Base-by-base conservation (phyloP, 1,140 invertebrate genomes). In the Ruditapes philippinarum region DNA sequence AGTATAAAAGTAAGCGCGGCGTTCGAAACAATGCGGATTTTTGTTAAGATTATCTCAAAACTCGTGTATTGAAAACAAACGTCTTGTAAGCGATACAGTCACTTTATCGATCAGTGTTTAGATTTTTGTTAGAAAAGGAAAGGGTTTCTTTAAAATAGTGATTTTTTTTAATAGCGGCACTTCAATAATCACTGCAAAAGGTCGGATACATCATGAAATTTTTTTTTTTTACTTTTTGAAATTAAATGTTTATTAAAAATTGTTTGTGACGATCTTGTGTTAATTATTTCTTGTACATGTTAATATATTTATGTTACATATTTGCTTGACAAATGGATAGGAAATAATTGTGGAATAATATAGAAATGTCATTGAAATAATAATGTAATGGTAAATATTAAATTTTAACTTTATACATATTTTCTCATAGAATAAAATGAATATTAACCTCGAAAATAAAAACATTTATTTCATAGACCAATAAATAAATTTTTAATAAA, bases 51-150 rank as follows among this genome's bases (percentile, higher is more conserved):
- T n/a, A 54, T 78, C 54, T 78, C 42, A 78, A 78, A 51, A 78
- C 28, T 36, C 74, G 22, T 33, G 74, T 54, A 76, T 54, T 19
- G 54, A 78, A 78, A 36, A 33, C 74, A 49, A 78, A 36, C 14
- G 54, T 54, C 42, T 78, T 54, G 22, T 40, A 36, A 1, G 42
- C 45, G 74, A 78, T 54, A 36, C n/a, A n/a, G 45, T 49, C 45
- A 19, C 9, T 49, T 51, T 78, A 51, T 78, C 45, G 74, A 78
- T 78, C 25, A 49, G 40, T 51, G 74, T 78, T 49, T 76, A n/a
- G 28, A 78, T 51, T 54, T 78, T 78, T n/a, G n/a, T n/a, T 36
- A 51, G 73, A 51, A 49, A 54, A 78, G 45, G 31, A 36, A 36
- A n/a, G n/a, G 45, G 33, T 78, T 51, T 78, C 12, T n/a, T n/a